Conservation (phyloP, 2,888 invertebrate species). For the Aethes cnicana region DNA sequence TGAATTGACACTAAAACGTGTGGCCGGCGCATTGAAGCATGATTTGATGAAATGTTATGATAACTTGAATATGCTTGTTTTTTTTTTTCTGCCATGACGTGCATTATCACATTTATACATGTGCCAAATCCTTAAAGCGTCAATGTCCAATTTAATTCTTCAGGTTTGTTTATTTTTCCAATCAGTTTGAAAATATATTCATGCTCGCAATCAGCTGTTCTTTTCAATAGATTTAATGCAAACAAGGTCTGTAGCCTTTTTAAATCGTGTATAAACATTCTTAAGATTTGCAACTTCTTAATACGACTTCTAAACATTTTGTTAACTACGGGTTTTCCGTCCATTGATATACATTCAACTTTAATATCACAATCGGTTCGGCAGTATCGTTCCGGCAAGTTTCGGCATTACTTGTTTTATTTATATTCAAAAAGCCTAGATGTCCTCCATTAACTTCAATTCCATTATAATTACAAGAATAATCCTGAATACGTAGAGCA, state of each 20-base stretch:
- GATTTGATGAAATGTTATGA: constrained; percentile 23
- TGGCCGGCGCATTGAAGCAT: constrained; percentile 2
- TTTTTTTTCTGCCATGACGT: constrained; percentile 34
- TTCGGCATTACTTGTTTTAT: too few relatives aligned
- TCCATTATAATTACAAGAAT: too few relatives aligned
- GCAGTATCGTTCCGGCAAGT: too few relatives aligned
- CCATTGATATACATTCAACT: too few relatives aligned
- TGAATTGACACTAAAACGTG: neutral
- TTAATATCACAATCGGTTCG: too few relatives aligned
- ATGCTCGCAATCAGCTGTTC: constrained; percentile 11
- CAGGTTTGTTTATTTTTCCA: constrained; percentile 18
- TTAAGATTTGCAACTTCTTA: too few relatives aligned
- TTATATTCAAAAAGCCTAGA: too few relatives aligned
- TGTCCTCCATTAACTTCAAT: too few relatives aligned
- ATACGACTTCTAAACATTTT: too few relatives aligned
- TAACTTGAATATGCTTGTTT: constrained; percentile 37
- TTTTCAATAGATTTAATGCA: constrained; percentile 18
- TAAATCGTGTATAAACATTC: too few relatives aligned
- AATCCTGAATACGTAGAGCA: too few relatives aligned
- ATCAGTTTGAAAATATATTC: constrained; percentile 17
- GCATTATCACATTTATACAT: constrained; percentile 30
- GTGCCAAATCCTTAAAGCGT: constrained; percentile 34
- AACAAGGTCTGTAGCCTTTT: constrained; percentile 13
- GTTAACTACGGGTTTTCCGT: too few relatives aligned
- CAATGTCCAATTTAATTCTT: constrained; percentile 27